A percentile compares a stretch with the other conserved stretches of the same genome.
phyloP scores from a whole-genome alignment of 2,888 invertebrate species.

The Augochlorella aurata region DNA sequence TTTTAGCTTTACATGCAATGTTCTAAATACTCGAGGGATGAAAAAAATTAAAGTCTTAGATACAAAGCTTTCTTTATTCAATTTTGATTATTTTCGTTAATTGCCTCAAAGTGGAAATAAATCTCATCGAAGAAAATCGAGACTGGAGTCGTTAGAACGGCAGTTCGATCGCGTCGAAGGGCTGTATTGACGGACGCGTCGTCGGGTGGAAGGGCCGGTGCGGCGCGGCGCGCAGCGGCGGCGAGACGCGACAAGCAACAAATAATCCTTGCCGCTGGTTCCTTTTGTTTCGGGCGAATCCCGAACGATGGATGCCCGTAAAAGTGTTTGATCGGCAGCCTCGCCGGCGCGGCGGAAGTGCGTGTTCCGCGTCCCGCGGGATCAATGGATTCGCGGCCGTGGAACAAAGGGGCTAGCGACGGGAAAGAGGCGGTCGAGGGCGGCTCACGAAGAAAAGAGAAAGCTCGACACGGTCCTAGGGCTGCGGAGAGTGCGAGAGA shows the following conservation, averaged over 20 bases:
- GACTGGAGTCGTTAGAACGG: no score
- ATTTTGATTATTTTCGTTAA: no score
- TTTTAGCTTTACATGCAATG: no score
- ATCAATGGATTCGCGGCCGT: conserved; percentile 67
- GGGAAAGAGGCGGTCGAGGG: conserved; percentile 44
- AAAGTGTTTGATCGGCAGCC: conserved; percentile 48
- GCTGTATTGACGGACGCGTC: no score
- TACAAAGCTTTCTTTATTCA: no score
- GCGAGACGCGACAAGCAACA: conserved; percentile 45
- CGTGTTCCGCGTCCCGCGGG: conserved; percentile 64
- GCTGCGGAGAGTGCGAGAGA: background rate
- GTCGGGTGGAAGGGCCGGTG: background rate
- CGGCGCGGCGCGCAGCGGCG: background rate
- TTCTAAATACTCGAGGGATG: no score
- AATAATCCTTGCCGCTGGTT: conserved; percentile 46
- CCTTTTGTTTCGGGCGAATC: conserved; percentile 50
- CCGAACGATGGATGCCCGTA: conserved; percentile 51
- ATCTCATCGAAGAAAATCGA: no score
- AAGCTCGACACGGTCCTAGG: background rate
- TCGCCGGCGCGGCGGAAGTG: conserved; percentile 53
- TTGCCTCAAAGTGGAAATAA: no score
- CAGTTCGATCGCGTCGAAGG: no score
- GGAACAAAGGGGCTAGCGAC: conserved; percentile 56
- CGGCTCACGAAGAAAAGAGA: conserved; percentile 41
- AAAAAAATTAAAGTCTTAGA: no score